Conservation (phyloP, 2,888 invertebrate species). For the Pardosa pseudoannulata region DNA sequence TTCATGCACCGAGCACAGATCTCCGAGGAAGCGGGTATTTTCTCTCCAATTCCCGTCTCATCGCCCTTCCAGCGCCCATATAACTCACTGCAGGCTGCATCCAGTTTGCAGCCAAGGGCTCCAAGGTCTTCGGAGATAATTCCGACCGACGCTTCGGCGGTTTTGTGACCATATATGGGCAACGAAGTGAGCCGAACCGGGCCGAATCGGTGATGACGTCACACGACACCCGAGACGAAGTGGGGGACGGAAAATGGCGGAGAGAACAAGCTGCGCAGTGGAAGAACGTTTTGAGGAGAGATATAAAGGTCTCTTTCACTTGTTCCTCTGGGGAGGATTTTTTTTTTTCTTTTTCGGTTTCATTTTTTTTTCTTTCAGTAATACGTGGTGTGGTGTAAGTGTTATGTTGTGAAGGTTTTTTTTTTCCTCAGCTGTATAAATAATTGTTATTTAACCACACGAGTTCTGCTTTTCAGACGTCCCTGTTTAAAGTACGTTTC, state of each 20-base stretch:
- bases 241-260: conserved; percentile 54
- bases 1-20: conserved; percentile 17
- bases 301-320: conserved; percentile 10
- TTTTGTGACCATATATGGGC: conserved; percentile 72
- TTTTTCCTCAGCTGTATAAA: not conserved
- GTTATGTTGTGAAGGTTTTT: not conserved
- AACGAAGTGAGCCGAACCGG: conserved; percentile 60
- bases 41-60: conserved; percentile 9
- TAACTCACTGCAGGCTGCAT: conserved; percentile 39
- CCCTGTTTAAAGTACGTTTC: too few relatives aligned
- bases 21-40: not conserved
- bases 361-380: not conserved
- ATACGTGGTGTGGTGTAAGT: not conserved
- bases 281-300: not conserved
- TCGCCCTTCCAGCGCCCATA: conserved; percentile 38
- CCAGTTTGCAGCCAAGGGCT: conserved; percentile 59
- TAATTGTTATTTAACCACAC: not conserved
- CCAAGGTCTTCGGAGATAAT: conserved; percentile 68
- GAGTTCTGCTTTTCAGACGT: too few relatives aligned
- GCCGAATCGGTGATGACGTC: conserved; percentile 65
- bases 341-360: not conserved
- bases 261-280: conserved; percentile 49
- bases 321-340: not conserved
- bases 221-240: conserved; percentile 57
- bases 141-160: conserved; percentile 55